A percentile compares a stretch with the other conserved stretches of the same genome.
Conservation (phyloP, 1,140 invertebrate species). For the Holotrichia oblita region DNA sequence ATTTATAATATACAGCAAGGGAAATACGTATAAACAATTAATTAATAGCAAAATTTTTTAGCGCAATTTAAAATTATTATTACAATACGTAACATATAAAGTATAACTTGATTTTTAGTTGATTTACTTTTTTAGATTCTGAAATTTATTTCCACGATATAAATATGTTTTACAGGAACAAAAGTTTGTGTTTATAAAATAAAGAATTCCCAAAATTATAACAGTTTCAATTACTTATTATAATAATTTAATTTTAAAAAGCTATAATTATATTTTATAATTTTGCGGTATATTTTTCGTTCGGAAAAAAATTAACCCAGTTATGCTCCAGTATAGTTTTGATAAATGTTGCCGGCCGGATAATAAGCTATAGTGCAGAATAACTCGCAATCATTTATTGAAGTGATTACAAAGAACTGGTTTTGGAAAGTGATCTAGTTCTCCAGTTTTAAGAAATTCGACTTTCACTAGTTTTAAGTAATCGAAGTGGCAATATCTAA, state of each 20-base stretch:
- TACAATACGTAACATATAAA: too few relatives aligned
- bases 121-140: too few relatives aligned
- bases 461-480: slow-evolving; percentile 29
- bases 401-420: neutral
- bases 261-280: neutral
- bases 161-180: too few relatives aligned
- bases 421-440: slow-evolving; percentile 28
- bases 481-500: neutral
- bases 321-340: neutral
- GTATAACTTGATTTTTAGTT: too few relatives aligned
- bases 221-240: too few relatives aligned
- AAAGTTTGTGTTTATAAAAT: too few relatives aligned
- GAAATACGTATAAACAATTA: too few relatives aligned
- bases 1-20: neutral
- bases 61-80: too few relatives aligned
- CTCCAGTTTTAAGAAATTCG: neutral
- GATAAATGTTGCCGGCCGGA: neutral
- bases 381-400: slow-evolving; percentile 5
- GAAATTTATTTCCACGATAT: too few relatives aligned
- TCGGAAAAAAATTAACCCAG: neutral
- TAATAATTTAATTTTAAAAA: too few relatives aligned
- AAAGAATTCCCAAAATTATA: too few relatives aligned
- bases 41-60: too few relatives aligned
- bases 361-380: neutral
- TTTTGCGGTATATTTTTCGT: neutral